Evolutionary conservation across 2,797 vertebrate genomes (phyloP).

Genomic region (Coregonus ussuriensis): DNA sequence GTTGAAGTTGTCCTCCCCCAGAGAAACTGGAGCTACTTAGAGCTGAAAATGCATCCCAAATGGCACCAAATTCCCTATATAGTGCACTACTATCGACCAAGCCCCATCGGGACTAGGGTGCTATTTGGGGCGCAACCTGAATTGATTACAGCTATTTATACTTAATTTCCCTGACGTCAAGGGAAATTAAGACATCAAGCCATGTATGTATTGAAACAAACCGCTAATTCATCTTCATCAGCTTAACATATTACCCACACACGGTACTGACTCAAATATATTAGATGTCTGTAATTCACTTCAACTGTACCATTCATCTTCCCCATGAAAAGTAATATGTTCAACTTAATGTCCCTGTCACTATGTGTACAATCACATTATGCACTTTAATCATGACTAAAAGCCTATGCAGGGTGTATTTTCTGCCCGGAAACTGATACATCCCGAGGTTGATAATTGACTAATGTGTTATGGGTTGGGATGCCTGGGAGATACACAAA

Average conservation of each 20-base stretch:
- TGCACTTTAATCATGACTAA: constrained; percentile 25
- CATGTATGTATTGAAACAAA: constrained; percentile 44
- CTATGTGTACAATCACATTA: not conserved
- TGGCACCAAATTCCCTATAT: not conserved
- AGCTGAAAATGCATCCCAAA: not conserved
- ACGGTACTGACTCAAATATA: constrained; percentile 3
- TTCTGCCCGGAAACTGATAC: not conserved
- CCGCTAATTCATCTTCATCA: constrained; percentile 36
- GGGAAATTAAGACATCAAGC: constrained; percentile 33
- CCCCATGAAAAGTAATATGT: not conserved
- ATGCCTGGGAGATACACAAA: not conserved
- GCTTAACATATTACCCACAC: constrained; percentile 12
- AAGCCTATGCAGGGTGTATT: not conserved
- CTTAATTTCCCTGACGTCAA: constrained; percentile 32
- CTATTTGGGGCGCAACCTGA: not conserved
- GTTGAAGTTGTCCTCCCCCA: constrained; percentile 52
- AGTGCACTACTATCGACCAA: too few relatives aligned
- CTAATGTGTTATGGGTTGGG: not conserved
- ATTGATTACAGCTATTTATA: constrained; percentile 22
- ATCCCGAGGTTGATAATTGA: constrained; percentile 9
- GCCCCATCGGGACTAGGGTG: constrained; percentile 1
- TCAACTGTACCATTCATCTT: not conserved
- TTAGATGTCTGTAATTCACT: not conserved
- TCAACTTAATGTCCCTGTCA: constrained; percentile 12
- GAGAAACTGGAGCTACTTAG: not conserved